Percentiles rank a stretch among this genome's conserved stretches.
phyloP scores from a whole-genome alignment of 2,113 vertebrate genomes.

The Lonchura striata region DNA sequence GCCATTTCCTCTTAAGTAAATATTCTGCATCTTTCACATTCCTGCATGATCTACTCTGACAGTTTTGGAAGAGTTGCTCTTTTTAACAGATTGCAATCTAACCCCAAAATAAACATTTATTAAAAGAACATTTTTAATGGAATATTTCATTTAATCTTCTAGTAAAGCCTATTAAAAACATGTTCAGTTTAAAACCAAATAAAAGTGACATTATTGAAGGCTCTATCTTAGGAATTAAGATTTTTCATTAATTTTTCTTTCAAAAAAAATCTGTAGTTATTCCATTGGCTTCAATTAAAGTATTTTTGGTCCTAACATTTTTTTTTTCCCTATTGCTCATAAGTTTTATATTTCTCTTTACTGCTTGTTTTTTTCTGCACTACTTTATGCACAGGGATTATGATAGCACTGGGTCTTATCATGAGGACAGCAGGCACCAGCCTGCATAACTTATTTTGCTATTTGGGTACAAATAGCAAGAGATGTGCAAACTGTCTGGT shows the following conservation, averaged over 20 bases:
- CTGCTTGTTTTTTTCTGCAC: neutral
- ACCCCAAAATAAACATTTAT: conserved; percentile 32
- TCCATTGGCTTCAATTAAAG: neutral
- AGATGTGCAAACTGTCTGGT: neutral
- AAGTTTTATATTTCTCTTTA: neutral
- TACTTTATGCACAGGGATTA: neutral
- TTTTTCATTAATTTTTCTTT: neutral
- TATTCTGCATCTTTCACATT: conserved; percentile 51
- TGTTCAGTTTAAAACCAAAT: neutral
- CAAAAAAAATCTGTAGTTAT: neutral
- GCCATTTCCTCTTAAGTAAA: conserved; percentile 58
- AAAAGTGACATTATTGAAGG: neutral
- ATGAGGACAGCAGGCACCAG: neutral
- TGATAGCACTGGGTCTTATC: neutral
- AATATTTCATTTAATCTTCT: neutral
- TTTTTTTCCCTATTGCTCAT: neutral
- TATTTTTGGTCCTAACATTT: neutral
- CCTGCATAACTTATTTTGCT: neutral
- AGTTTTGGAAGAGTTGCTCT: conserved; percentile 35
- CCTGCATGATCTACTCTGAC: conserved; percentile 45
- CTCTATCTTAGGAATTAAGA: neutral
- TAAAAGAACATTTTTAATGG: conserved; percentile 13
- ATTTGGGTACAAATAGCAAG: neutral
- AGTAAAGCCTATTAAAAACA: neutral
- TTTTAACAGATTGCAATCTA: conserved; percentile 54